phyloP scores from a whole-genome alignment of 1,140 invertebrate species.

The Drosophila busckii region DNA sequence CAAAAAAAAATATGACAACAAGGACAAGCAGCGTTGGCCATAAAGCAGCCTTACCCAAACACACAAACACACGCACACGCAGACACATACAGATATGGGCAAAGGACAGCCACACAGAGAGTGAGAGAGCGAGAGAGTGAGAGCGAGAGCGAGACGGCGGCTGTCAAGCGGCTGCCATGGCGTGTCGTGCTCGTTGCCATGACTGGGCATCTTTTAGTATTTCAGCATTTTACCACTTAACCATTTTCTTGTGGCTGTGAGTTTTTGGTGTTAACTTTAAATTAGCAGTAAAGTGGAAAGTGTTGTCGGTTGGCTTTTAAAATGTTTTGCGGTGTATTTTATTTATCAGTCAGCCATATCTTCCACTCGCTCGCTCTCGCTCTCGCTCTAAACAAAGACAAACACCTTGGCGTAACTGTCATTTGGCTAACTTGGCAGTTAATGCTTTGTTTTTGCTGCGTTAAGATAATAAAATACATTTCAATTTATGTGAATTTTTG shows the following conservation, averaged over 20 bases:
- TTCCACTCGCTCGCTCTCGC: conserved; percentile 37
- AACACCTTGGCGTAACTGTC: conserved; percentile 41
- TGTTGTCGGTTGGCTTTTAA: conserved; percentile 76
- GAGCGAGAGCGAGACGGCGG: conserved; percentile 8
- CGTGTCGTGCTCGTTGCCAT: background rate
- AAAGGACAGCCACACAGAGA: conserved; percentile 20
- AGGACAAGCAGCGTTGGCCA: conserved; percentile 25
- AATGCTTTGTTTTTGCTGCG: too few relatives aligned
- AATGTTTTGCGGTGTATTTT: conserved; percentile 74
- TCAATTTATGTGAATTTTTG: too few relatives aligned
- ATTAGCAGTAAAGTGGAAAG: conserved; percentile 76
- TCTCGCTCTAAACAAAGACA: background rate
- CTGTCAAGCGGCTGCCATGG: conserved; percentile 11
- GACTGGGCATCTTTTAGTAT: conserved; percentile 8
- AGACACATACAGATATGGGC: conserved; percentile 23
- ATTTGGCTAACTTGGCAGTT: conserved; percentile 45
- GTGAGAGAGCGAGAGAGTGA: background rate
- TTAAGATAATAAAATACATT: too few relatives aligned
- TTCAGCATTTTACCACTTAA: too few relatives aligned
- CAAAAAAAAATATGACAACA: conserved; percentile 31
- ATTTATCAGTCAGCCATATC: conserved; percentile 70
- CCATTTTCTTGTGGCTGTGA: conserved; percentile 62
- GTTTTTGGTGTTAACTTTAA: conserved; percentile 73
- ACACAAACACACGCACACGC: conserved; percentile 26
- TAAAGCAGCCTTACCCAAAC: conserved; percentile 55